Evolutionary conservation across 2,113 vertebrate genomes (phyloP), one percentile per base, ranked within the genome.

Genomic region (Sinocyclocheilus grahami): DNA sequence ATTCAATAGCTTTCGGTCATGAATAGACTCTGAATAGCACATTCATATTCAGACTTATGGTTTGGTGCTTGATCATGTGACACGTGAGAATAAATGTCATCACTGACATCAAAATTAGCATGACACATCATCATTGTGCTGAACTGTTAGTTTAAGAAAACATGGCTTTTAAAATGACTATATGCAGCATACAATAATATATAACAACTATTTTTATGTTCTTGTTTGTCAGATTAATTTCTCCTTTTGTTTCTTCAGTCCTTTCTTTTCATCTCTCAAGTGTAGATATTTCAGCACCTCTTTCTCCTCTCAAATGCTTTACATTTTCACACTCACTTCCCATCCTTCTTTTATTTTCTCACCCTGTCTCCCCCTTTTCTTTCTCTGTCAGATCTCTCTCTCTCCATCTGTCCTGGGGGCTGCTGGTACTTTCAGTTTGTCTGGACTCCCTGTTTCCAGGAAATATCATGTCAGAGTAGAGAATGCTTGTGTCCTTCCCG

Each of bases 401-500:
- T 93, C 91, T 89, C 92, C 87, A 88, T 88, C 69, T 84, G 82
- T 80, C 33, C 90, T 90, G 89, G 84, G 90, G 90, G 90, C 89
- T 86, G 65, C 80, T 77, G 58, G 85, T 90, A 89, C 82, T 81
- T 37, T 65, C 30, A 83, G 37, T 69, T 39, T 81, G 20, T 89
- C 58, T 87, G 83, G 78, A 51, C 83, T 58, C 60, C 81, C 58
- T 53, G 39, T 91, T 86, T 89, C 85, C 88, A 87, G 91, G 92
- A 87, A 75, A 60, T 91, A 92, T 92, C 85, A 87, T 86, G 86
- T 89, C 90, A 87, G 90, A 90, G 62, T 85, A 91, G 90, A 86
- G 88, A 91, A 89, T 87, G 88, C 91, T 93, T 87, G 92, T 94
- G 94, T 92, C 92, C 27, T 89, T 86, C 86, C 86, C 62, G 80